Base-by-base conservation (phyloP, 2,888 invertebrate genomes). In the Parnassius glacialis region DNA sequence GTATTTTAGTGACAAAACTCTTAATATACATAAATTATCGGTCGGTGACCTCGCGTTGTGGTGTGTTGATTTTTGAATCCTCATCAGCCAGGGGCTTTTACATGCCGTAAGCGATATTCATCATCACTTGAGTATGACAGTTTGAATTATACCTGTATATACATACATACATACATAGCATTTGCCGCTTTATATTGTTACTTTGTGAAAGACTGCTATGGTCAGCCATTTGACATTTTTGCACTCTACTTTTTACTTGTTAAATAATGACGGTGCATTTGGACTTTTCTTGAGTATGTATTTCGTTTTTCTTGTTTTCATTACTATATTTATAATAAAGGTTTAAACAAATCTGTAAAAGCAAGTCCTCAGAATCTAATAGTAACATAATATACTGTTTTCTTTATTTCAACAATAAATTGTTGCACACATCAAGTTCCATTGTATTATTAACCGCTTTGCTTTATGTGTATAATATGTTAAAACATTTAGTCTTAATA, bases 41-140 rank as follows among this genome's bases (percentile, higher is more conserved):
- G 73, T 87, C 85, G 86, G 82, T 85, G 83, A 83, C 84, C 81
- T 78, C 66, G 78, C 79, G 78, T 76, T 74, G 74, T 80, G 80
- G 83, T 85, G 85, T 83, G 86, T 69, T 67, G 64, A 67, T 62
- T 63, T 55, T 52, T 51, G 42, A 13, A 57, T 59, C 47, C 20
- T 81, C 78, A 73, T 81, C 74, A 77, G 79, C 79, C 77, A 80
- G 79, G 76, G 78, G 81, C 81, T 83, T 82, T 72, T 73, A 72
- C 72, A 75, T 70, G 75, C 69, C 73, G 70, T 47, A 74, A 71
- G 72, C 61, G 61, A 67, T 59, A 62, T 43, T 34, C 50, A 52
- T 43, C 16, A 43, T 62, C 48, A 57, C 47, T n/a, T 13, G 52
- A 52, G 43, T 45, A 61, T 55, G 25, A 57, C 57, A 57, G 52